Conservation (phyloP, 2,113 vertebrate species). For the Probosciger aterrimus region DNA sequence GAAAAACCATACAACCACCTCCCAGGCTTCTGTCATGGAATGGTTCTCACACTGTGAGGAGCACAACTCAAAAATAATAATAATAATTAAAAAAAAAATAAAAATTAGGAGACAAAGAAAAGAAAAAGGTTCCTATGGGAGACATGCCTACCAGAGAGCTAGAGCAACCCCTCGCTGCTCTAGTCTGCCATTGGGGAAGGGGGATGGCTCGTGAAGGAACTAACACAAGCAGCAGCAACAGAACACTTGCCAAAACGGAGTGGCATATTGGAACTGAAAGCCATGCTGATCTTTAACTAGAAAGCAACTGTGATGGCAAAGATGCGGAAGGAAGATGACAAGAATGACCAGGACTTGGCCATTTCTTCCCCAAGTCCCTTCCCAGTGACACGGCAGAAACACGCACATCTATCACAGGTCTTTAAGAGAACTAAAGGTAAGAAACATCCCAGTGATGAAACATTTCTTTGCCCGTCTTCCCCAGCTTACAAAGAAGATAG, state of each 20-base stretch:
- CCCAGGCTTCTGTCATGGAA: conserved; percentile 35
- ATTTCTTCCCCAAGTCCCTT: neutral
- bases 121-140: neutral
- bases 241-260: neutral
- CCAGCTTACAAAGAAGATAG: neutral
- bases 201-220: neutral
- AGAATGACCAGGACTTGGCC: neutral
- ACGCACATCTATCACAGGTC: neutral
- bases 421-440: neutral
- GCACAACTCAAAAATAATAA: neutral
- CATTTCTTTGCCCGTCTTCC: neutral
- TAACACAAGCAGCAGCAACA: conserved; percentile 8
- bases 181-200: neutral
- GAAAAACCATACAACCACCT: conserved; percentile 39
- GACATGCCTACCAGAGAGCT: neutral
- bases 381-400: neutral
- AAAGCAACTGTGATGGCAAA: conserved; percentile 16
- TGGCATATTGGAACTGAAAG: conserved; percentile 10
- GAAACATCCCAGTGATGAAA: neutral
- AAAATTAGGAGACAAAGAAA: neutral
- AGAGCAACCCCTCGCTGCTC: neutral
- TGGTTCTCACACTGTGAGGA: conserved; percentile 36
- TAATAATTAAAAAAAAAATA: neutral
- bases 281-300: conserved; percentile 16
- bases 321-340: neutral